These are phyloP conservation scores for Ectemnius cavifrons DNA, from an alignment of 2,888 invertebrate species.

Conservation along the genomic window DNA sequence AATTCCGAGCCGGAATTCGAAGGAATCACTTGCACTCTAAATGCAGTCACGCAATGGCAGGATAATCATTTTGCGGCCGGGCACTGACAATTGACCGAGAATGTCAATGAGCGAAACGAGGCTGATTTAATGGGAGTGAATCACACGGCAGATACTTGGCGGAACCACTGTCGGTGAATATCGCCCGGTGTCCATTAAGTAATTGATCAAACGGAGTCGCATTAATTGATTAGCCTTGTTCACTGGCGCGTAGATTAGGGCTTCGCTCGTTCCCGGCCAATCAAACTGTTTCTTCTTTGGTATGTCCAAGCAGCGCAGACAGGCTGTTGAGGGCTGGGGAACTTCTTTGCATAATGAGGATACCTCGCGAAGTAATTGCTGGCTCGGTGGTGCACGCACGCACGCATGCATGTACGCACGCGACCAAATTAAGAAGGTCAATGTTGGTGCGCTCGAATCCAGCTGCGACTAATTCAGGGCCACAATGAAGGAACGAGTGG, in stretches of 20 bases:
- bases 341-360: neutral
- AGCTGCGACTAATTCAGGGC: slow-evolving; percentile 45
- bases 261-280: no score
- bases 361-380: neutral
- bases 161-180: no score
- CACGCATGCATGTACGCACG: slow-evolving; percentile 21
- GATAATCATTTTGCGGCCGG: neutral
- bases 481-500: slow-evolving; percentile 21
- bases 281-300: no score
- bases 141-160: neutral
- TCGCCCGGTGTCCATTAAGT: no score
- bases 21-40: no score
- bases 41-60: no score
- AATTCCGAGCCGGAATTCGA: no score
- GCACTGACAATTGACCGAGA: slow-evolving; percentile 13
- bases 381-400: neutral
- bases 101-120: slow-evolving; percentile 1
- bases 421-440: slow-evolving; percentile 68
- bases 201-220: no score
- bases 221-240: no score
- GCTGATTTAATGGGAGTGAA: neutral
- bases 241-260: no score
- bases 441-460: slow-evolving; percentile 42
- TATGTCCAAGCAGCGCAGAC: no score
- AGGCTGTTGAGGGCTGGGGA: no score